These are phyloP conservation scores for Brachyalestes nurse DNA, from an alignment of 2,797 vertebrate species.

Conservation along the genomic window DNA sequence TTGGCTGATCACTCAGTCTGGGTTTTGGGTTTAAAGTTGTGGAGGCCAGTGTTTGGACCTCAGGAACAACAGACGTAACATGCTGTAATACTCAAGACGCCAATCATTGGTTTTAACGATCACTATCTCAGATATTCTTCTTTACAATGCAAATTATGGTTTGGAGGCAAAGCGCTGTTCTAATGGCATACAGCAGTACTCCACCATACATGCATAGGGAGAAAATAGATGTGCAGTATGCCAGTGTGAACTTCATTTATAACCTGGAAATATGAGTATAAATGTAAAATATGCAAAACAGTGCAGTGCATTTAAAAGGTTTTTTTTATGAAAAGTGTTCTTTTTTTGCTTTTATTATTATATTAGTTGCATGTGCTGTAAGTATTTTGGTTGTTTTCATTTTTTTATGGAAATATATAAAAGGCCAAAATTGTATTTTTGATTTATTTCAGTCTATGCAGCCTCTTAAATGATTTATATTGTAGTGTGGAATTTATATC, in stretches of 20 bases:
- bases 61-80: slow-evolving; percentile 40
- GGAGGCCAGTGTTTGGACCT: slow-evolving; percentile 27
- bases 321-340: no score
- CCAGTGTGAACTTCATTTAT: slow-evolving; percentile 1
- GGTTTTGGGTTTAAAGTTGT: slow-evolving; percentile 44
- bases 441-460: background rate
- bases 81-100: slow-evolving; percentile 24
- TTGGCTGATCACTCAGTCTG: slow-evolving; percentile 60
- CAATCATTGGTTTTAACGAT: slow-evolving; percentile 28
- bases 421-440: background rate
- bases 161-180: background rate
- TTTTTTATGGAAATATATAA: background rate
- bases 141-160: background rate
- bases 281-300: background rate
- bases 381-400: background rate
- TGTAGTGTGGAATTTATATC: background rate
- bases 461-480: background rate
- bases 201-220: background rate
- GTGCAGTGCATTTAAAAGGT: background rate
- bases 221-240: background rate
- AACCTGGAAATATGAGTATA: background rate
- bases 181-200: background rate
- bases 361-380: no score
- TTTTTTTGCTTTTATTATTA: no score
- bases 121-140: background rate